Evolutionary conservation across 2,888 invertebrate genomes (phyloP), one percentile per base, ranked within the genome.

Genomic region (Cosmia pyralina): DNA sequence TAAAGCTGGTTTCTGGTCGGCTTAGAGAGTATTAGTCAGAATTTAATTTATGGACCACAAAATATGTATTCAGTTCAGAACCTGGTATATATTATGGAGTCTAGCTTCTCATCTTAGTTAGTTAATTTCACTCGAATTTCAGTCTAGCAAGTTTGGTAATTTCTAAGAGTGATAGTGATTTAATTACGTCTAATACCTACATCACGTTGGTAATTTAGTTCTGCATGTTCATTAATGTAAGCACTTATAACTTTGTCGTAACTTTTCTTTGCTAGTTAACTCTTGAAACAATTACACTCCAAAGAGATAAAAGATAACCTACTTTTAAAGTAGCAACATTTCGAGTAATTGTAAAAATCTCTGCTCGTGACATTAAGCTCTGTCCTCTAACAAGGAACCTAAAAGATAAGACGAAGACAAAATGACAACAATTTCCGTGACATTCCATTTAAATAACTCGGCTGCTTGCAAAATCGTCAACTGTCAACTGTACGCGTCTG

Each of bases 391-490:
- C 55, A 76, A 78, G 57, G 41, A 69, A 64, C 28, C 52, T 13
- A 58, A 13, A 53, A 77, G 64, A 79, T 82, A 79, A 69, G 57
- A 68, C 48, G n/a, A 53, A 68, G 72, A 82, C 44, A 65, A 50
- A 77, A 79, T 60, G 55, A 17, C 55, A 72, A 65, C 78, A 78
- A 68, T 79, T 72, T 77, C 73, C 68, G 19, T 10, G 68, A 82
- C 67, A 78, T 78, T 78, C n/a, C 13, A 82, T 77, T 80, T 72
- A 80, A 80, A 82, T 82, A 78, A 80, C 79, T 72, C 17, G 28
- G 58, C 50, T 81, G 44, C 72, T 78, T 65, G 68, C 67, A 15
- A 73, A 81, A 81, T 71, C 77, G 81, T 69, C 65, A 81, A 73
- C 68, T 75, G 74, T 67, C 72, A 53, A 73, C 69, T 79, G 3